Percentiles rank a stretch among this genome's conserved stretches.
phyloP scores from a whole-genome alignment of 1,140 invertebrate species.

The Penaeus japonicus region DNA sequence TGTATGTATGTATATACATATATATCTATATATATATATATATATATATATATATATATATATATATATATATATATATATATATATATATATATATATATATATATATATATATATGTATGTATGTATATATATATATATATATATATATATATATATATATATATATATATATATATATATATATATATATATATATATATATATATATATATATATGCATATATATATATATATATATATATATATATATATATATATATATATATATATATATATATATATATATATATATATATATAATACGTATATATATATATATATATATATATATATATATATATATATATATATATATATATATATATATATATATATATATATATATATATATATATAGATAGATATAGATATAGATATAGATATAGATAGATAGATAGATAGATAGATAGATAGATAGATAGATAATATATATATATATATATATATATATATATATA shows the following conservation, averaged over 20 bases:
- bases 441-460: background rate
- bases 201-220: constrained; percentile 8
- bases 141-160: constrained; percentile 3
- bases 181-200: constrained; percentile 7
- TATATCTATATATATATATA: background rate
- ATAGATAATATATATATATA: constrained; percentile 6
- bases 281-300: constrained; percentile 3
- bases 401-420: background rate
- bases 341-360: constrained; percentile 13
- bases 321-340: constrained; percentile 7
- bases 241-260: background rate
- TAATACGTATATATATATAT: background rate
- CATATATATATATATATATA: background rate
- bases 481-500: constrained; percentile 3
- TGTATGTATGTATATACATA: background rate
- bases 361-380: background rate
- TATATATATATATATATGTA: background rate
- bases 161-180: background rate
- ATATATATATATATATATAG: background rate
- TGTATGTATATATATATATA: background rate
- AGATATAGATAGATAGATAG: background rate
- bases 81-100: background rate
- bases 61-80: background rate
- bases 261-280: constrained; percentile 3
- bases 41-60: background rate